Conservation (phyloP, 2,113 vertebrate species). For the Sciurus niger region DNA sequence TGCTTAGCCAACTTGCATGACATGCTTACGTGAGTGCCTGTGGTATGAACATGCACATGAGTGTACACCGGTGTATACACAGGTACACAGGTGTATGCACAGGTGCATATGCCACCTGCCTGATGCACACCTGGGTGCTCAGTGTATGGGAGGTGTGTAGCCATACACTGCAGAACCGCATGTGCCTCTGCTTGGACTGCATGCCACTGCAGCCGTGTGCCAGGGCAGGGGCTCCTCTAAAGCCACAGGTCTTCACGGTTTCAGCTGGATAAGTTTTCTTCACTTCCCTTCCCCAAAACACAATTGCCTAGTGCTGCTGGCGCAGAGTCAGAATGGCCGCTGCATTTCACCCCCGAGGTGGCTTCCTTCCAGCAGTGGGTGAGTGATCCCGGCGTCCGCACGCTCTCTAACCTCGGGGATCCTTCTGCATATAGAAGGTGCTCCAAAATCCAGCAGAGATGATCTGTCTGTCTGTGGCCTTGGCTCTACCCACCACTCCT, state of each 20-base stretch:
- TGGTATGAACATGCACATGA: background rate
- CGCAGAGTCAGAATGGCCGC: conserved; percentile 83
- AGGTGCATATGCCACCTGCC: background rate
- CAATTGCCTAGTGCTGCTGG: conserved; percentile 82
- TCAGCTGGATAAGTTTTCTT: conserved; percentile 82
- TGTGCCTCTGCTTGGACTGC: background rate
- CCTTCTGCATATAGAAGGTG: conserved; percentile 68
- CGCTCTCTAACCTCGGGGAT: conserved; percentile 65
- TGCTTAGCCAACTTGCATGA: conserved; percentile 59
- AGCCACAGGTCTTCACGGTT: conserved; percentile 76
- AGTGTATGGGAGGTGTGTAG: background rate
- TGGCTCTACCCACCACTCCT: background rate
- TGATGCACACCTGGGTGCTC: background rate
- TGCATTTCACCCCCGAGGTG: conserved; percentile 76
- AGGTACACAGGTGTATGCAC: background rate
- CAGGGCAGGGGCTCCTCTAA: conserved; percentile 64
- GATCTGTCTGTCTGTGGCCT: conserved; percentile 51
- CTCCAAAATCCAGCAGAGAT: background rate
- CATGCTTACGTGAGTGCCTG: background rate
- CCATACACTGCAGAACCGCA: conserved; percentile 3
- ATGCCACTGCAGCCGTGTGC: background rate
- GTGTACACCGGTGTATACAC: background rate
- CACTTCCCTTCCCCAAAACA: conserved; percentile 84
- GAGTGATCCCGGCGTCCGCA: conserved; percentile 78
- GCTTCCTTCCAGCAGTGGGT: conserved; percentile 82